Evolutionary conservation across 2,888 invertebrate species (phyloP).

Genomic region (Oligia latruncula): DNA sequence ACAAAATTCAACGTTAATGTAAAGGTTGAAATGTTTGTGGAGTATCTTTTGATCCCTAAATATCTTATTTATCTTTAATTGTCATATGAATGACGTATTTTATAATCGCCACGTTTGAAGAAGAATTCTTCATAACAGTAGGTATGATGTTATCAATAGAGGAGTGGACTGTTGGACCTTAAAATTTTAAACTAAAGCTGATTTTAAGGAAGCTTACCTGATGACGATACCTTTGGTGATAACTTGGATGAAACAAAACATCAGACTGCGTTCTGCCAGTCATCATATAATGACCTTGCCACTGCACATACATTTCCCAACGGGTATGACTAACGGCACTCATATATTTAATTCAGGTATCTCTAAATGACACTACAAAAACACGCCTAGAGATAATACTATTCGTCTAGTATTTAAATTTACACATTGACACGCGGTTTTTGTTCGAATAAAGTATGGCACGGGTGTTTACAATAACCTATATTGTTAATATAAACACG

Average conservation of each 20-base stretch:
- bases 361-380: constrained; percentile 6
- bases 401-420: constrained; percentile 27
- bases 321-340: constrained; percentile 27
- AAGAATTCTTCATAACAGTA: not conserved
- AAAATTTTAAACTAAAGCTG: not conserved
- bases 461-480: constrained; percentile 59
- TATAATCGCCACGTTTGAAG: not conserved
- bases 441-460: constrained; percentile 45
- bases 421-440: constrained; percentile 31
- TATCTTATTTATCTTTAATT: not conserved
- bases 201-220: constrained; percentile 1
- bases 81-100: not conserved
- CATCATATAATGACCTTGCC: constrained; percentile 33
- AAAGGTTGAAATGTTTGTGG: not conserved
- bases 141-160: not conserved
- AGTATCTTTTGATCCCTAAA: not conserved
- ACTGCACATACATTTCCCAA: constrained; percentile 35
- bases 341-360: constrained; percentile 29
- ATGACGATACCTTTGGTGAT: not conserved
- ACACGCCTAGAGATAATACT: not conserved
- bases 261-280: not conserved
- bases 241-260: constrained; percentile 20
- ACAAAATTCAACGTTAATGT: not conserved
- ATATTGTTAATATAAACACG: constrained; percentile 61
- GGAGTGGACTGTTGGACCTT: not conserved